Base-by-base conservation (phyloP, 2,888 invertebrate genomes). In the Eucera pruinosa region DNA sequence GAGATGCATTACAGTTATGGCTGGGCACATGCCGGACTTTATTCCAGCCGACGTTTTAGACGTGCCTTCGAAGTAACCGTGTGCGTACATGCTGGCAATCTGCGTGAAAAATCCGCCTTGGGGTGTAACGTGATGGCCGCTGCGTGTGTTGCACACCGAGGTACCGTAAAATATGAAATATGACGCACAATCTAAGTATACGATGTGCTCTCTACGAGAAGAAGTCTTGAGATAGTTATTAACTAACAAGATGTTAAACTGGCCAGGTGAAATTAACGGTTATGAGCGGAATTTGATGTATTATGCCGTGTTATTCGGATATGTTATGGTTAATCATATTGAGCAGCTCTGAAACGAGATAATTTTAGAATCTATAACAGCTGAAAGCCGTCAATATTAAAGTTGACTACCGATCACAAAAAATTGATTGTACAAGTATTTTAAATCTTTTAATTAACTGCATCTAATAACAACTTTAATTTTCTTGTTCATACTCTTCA, bases 1-100 rank as follows among this genome's bases (percentile, higher is more conserved):
- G 85, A 88, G 88, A 86, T 89, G 86, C 86, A 89, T 87, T 89
- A 89, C 90, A 89, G 90, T 89, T 90, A 90, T 80, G 54, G 70
- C 82, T 85, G 69, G 71, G 73, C 78, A 68, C 72, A 45, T 64
- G 39, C 54, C 33, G 67, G 58, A 77, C 80, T 87, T 85, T 82
- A 78, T 83, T 78, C 78, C 45, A n/a, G 11, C 7, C 61, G 48
- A 60, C 58, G 4, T 65, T 69, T 80, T 67, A 71, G 30, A 74
- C 48, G 60, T 75, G 62, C 54, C 48, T 68, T 48, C 25, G 36
- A 45, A 15, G 18, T 20, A 23, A 1, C 45, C 61, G n/a, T n/a
- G 50, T 52, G 66, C 54, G 52, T 47, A 20, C 30, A 25, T 13
- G 48, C 18, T 0, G 20, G 15, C 25, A 25, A 9, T 15, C 6